Evolutionary conservation across 53 echinoderm and acorn worm genomes (phyloP).

Genomic region (Glandiceps talaboti): DNA sequence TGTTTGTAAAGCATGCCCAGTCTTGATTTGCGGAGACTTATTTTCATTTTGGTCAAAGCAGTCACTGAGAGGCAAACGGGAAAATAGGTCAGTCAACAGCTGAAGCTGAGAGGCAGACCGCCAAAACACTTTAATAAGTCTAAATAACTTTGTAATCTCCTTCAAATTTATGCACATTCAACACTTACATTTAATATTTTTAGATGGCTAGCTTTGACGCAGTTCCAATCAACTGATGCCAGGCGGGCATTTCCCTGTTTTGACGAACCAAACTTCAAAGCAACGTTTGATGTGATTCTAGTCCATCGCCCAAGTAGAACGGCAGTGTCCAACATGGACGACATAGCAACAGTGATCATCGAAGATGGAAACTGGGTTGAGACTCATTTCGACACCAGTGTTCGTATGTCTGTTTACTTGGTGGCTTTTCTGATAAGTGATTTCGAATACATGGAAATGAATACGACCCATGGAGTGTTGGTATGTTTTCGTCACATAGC

Average conservation of each 20-base stretch:
- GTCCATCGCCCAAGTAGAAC: slow-evolving; percentile 43
- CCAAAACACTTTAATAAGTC: too few species aligned
- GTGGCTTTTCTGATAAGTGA: neutral
- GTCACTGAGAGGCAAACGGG: too few species aligned
- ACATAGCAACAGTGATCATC: slow-evolving; percentile 15
- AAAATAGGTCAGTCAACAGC: too few species aligned
- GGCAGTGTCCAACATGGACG: slow-evolving; percentile 64
- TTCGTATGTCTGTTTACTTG: slow-evolving; percentile 61
- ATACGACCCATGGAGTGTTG: neutral
- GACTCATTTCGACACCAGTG: slow-evolving; percentile 42
- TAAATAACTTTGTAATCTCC: too few species aligned
- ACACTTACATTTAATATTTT: too few species aligned
- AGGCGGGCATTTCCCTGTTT: slow-evolving; percentile 76
- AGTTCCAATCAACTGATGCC: slow-evolving; percentile 84
- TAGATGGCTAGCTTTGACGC: slow-evolving; percentile 75
- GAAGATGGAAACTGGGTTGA: slow-evolving; percentile 27
- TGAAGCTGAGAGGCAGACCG: too few species aligned
- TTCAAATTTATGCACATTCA: too few species aligned
- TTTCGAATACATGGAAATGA: neutral
- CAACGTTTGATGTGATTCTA: slow-evolving; percentile 56
- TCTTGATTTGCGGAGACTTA: too few species aligned
- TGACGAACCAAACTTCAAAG: slow-evolving; percentile 71
- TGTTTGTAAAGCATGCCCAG: too few species aligned
- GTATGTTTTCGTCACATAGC: too few species aligned
- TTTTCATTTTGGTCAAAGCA: too few species aligned